Base-by-base conservation (phyloP, 2,888 invertebrate genomes). In the Himalopsyche kuldschensis region DNA sequence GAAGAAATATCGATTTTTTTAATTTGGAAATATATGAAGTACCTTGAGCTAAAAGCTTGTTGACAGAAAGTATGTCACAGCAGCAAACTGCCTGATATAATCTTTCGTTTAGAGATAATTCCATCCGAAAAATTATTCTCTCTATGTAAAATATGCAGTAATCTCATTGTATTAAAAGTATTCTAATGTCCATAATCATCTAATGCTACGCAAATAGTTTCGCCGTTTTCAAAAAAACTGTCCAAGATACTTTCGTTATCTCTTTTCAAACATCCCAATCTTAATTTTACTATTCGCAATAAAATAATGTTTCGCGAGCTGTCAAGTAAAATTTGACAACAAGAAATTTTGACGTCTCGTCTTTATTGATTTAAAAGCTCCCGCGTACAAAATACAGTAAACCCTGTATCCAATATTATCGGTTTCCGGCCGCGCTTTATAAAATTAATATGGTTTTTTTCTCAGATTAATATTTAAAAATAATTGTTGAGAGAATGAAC, bases 21-120 rank as follows among this genome's bases (percentile, higher is more conserved):
- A 87, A 82, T 88, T 87, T 84, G 87, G 87, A 86, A 88, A 86
- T 87, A 15, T 41, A 15, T 5, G 15, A 41, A 41, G 41, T 88
- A 91, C 93, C 93, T 91, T 92, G 90, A 84, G 90, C 90, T 84
- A 94, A 88, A 83, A 93, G 88, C 84, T 90, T 89, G 86, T 89
- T 88, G 81, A 92, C 89, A 82, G 89, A 88, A 85, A 91, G 90
- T 87, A 90, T 89, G 87, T 91, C 90, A 88, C 89, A 88, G 75
- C 85, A 86, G 86, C 90, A 85, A 84, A 91, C 88, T 80, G 90
- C 90, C 87, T 89, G 88, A 86, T 89, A 89, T 87, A 92, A 88
- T 84, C 86, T 88, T 46, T 91, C 90, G 87, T 91, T 84, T 75
- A 84, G 35, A 75, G 81, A 81, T 76, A 84, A 81, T 81, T 84